phyloP scores from a whole-genome alignment of 1,140 invertebrate species.

The Lordiphosa collinella region DNA sequence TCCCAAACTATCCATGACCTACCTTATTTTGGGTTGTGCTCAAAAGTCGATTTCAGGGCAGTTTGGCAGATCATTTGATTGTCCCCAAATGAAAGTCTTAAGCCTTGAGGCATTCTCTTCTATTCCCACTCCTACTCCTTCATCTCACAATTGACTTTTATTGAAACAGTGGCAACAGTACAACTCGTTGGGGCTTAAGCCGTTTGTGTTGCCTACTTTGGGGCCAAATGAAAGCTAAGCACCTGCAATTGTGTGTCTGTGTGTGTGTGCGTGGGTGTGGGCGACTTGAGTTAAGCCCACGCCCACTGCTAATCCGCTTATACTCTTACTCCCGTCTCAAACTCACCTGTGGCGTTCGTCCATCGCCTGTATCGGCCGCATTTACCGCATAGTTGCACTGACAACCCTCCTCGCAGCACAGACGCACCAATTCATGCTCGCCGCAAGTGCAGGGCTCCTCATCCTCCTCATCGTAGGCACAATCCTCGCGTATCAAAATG shows the following conservation, averaged over 20 bases:
- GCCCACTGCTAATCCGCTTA: conserved; percentile 30
- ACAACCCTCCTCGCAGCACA: conserved; percentile 84
- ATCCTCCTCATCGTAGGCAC: conserved; percentile 88
- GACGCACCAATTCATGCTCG: conserved; percentile 85
- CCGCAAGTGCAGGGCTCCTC: conserved; percentile 88
- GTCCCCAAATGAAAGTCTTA: no score
- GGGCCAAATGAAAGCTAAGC: conserved; percentile 1
- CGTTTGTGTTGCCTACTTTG: conserved; percentile 10
- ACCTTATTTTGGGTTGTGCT: no score
- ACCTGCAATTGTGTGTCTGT: not conserved
- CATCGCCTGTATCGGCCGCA: conserved; percentile 64
- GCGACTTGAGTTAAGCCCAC: not conserved
- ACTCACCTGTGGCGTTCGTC: conserved; percentile 77
- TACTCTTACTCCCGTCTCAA: not conserved
- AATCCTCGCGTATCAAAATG: conserved; percentile 90
- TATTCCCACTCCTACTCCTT: no score
- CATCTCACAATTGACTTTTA: no score
- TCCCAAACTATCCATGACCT: no score
- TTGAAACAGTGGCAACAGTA: not conserved
- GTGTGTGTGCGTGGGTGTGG: not conserved
- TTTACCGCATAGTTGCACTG: conserved; percentile 80
- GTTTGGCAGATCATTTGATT: no score
- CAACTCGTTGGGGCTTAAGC: not conserved
- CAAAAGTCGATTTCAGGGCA: no score
- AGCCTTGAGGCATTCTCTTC: no score